These are phyloP conservation scores for Onychomys leucogaster DNA, from an alignment of 2,797 vertebrate genomes.

Conservation along the genomic window DNA sequence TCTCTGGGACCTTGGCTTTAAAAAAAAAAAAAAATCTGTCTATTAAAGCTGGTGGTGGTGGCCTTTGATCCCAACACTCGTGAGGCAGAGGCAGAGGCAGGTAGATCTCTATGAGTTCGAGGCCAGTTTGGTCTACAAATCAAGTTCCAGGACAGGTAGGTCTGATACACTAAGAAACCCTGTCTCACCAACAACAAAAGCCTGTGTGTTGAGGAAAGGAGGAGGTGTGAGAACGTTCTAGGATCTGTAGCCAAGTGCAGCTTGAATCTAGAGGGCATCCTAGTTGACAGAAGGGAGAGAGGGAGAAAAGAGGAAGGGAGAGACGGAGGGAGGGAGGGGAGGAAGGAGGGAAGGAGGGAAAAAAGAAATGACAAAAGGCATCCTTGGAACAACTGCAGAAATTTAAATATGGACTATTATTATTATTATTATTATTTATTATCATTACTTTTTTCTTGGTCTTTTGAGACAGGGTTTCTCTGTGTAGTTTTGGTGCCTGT, in stretches of 20 bases:
- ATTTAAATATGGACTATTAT: background rate
- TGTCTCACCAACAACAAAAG: too few species aligned
- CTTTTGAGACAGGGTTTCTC: too few species aligned
- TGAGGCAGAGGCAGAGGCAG: background rate
- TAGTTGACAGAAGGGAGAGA: background rate
- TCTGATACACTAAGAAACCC: background rate
- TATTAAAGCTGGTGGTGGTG: background rate
- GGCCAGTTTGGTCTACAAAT: background rate
- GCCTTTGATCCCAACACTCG: background rate
- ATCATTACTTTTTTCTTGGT: too few species aligned
- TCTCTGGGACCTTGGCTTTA: background rate
- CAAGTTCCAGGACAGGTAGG: background rate
- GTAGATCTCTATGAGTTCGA: background rate
- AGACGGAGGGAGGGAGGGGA: fast-evolving
- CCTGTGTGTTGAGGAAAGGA: background rate
- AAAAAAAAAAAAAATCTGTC: background rate
- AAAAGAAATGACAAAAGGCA: background rate
- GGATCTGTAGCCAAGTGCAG: background rate
- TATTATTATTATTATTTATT: too few species aligned
- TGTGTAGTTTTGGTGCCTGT: too few species aligned
- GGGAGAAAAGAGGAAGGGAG: background rate
- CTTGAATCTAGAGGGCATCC: background rate
- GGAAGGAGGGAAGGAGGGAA: too few species aligned
- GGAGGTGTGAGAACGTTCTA: background rate
- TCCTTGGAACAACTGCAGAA: background rate